Evolutionary conservation across 1,140 invertebrate species (phyloP), one percentile per base, ranked within the genome.

Genomic region (Hermetia illucens): DNA sequence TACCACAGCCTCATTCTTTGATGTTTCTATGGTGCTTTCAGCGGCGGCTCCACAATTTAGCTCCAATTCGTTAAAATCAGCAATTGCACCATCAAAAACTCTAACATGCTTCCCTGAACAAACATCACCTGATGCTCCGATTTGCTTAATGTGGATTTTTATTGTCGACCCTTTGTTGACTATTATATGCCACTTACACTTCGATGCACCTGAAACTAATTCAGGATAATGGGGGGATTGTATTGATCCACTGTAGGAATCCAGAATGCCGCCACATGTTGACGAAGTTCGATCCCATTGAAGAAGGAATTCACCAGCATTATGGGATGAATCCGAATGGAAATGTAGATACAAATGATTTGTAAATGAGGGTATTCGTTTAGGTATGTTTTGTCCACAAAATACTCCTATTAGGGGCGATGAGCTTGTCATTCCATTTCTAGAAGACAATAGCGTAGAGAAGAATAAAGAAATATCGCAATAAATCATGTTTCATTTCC

Each of bases 141-240:
- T 43, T 53, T 89, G 84, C 1, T 74, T 58, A 48, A 95, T 75
- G 3, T 65, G 58, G 1, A 93, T 50, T 21, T 58, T 54, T 22
- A 77, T 59, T 15, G 55, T 48, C 3, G 78, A 90, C 1, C 91
- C 90, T 20, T 68, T 55, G 42, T 77, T 73, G 0, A 81, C 76
- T 2, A 65, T 64, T 45, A 96, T 80, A 42, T 69, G 79, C 75
- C 85, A 93, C 38, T 73, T 70, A 52, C 88, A 93, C 49, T 79
- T 72, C 1, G 74, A 66, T 40, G 70, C 69, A 13, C 69, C 57
- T 19, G 64, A 53, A 57, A 88, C 88, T 1, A 69, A 48, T 39
- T 76, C 61, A 3, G 89, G 89, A 61, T 91, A 93, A 49, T 82
- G 76, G 8, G 88, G 88, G 9, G 85, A 90, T 12, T 71, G 69